Base-by-base conservation (phyloP, 2,113 vertebrate genomes). In the Emydocephalus ijimae region DNA sequence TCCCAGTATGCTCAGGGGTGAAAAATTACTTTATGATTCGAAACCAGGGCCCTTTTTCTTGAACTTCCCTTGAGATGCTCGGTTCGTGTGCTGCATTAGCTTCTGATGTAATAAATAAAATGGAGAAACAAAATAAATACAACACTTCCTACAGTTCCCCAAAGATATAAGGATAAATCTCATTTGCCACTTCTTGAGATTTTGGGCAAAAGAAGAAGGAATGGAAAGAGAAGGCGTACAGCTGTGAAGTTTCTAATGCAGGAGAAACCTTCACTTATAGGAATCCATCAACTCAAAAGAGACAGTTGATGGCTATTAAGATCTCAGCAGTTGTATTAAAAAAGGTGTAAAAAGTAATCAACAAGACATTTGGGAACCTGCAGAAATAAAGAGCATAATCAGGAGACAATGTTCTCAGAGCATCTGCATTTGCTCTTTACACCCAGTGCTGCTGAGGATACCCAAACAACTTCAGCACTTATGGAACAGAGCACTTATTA, bases 231-330 rank as follows among this genome's bases (percentile, higher is more conserved):
- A 86, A 34, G 54, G 20, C 56, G 61, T 61, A 8, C 15, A 85
- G 90, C 21, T 64, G 45, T 89, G 39, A 89, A 92, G 11, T 74
- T 90, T 90, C 88, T 86, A 52, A 92, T 57, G 29, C 21, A 61
- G 43, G 43, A 92, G 57, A n/a, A 90, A 59, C 8, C 18, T 89
- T 89, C 55, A 50, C 54, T 92, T 57, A 61, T 1, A 61, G 69
- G 23, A n/a, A 48, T 86, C n/a, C 85, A 21, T 86, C 88, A 92
- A 85, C 50, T 85, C 48, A 90, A 90, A 64, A 34, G 45, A 92
- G 74, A 52, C n/a, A 64, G 55, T 48, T 86, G 74, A 92, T 92
- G 64, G 74, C 74, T 48, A 92, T 90, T 92, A 90, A 52, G 45
- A 90, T 92, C 74, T 24, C 74, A 69, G 9, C 45, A 59, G n/a